phyloP scores from a whole-genome alignment of 2,113 vertebrate species.

The Potamarius usumacintae region DNA sequence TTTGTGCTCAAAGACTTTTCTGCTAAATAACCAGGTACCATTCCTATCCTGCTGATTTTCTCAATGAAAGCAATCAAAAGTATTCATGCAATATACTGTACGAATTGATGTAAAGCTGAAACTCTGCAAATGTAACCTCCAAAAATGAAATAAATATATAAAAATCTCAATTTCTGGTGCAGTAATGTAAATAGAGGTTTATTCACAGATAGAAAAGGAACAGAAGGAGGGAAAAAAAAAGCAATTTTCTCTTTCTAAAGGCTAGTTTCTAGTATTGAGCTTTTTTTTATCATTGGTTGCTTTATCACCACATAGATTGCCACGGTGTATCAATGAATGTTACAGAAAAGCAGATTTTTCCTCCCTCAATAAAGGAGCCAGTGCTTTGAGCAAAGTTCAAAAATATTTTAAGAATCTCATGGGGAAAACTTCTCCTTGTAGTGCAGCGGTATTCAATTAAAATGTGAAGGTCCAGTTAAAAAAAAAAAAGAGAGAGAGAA shows the following conservation, averaged over 20 bases:
- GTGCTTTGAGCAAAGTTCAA: not conserved
- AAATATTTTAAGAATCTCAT: not conserved
- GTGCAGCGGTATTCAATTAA: not conserved
- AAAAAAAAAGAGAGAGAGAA: too few relatives aligned
- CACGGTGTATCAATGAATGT: not conserved
- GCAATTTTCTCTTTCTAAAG: not conserved
- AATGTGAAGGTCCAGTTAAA: not conserved
- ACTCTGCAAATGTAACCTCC: not conserved
- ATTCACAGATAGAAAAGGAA: not conserved
- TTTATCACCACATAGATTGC: not conserved
- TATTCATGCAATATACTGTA: not conserved
- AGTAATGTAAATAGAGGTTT: too few relatives aligned
- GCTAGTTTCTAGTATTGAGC: not conserved
- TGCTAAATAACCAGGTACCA: not conserved
- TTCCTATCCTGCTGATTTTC: not conserved
- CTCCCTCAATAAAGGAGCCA: not conserved
- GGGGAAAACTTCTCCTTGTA: not conserved
- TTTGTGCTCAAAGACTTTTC: too few relatives aligned
- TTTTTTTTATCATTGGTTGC: not conserved
- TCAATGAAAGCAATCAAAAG: not conserved
- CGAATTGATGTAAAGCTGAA: not conserved
- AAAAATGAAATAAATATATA: not conserved
- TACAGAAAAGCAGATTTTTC: not conserved
- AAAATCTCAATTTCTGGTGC: too few relatives aligned
- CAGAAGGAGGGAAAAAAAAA: too few relatives aligned